phyloP scores from a whole-genome alignment of 2,797 vertebrate genomes.

The Anniella stebbinsi region DNA sequence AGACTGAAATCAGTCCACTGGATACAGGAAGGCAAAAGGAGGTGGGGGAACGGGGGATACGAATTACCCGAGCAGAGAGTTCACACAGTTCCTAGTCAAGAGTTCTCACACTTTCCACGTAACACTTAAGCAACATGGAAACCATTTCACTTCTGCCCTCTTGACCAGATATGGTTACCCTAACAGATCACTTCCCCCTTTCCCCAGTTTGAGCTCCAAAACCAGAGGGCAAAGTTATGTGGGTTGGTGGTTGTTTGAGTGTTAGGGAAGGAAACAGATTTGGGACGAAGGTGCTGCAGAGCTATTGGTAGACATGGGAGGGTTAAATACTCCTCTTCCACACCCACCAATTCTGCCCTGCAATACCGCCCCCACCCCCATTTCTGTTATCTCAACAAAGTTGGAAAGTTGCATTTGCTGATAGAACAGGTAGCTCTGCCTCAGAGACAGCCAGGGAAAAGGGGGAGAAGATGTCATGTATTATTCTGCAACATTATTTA shows the following conservation, averaged over 20 bases:
- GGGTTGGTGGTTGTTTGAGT: too few species aligned
- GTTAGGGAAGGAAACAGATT: neutral
- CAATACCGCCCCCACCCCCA: neutral
- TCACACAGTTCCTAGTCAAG: neutral
- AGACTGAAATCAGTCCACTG: neutral
- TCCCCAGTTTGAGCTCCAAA: neutral
- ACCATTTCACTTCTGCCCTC: neutral
- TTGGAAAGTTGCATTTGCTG: neutral
- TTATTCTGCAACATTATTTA: neutral
- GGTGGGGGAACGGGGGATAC: too few species aligned
- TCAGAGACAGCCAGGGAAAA: too few species aligned
- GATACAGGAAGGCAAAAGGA: neutral
- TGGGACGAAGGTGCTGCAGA: neutral
- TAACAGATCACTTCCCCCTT: neutral
- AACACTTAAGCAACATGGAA: neutral
- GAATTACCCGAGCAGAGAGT: neutral
- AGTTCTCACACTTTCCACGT: neutral
- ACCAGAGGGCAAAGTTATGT: neutral
- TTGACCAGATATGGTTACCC: too few species aligned
- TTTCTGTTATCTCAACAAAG: neutral
- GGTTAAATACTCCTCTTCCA: too few species aligned
- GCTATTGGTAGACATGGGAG: neutral
- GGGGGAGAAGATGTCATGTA: neutral
- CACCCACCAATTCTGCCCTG: neutral
- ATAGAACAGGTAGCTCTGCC: neutral